Base-by-base conservation (phyloP, 2,888 invertebrate genomes). In the Tachina grossa region DNA sequence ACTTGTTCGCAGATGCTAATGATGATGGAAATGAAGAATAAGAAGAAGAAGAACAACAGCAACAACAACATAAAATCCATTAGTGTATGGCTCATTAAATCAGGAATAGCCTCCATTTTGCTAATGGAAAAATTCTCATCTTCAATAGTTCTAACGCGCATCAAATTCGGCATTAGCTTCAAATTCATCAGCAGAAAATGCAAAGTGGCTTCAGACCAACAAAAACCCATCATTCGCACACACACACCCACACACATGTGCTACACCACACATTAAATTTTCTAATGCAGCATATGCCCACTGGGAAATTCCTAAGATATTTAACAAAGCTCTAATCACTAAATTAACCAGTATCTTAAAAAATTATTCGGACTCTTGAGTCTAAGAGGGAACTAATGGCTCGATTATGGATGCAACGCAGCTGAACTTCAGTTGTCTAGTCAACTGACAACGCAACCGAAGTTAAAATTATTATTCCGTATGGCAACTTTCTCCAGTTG, bases 21-120 rank as follows among this genome's bases (percentile, higher is more conserved):
- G 66, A 53, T 59, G 43, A 47, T 72, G 66, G 0, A 31, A 69
- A 16, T 49, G 75, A 76, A 57, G 69, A 39, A 65, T 57, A 65
- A 72, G 45, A 66, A 61, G 65, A 76, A 53, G 31, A 66, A 53
- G 31, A 66, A 41, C 61, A 53, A 41, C 45, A 59, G 66, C 61
- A 59, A 57, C 51, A 77, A 57, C 85, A 81, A 57, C 79, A 88
- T 85, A 74, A 81, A 91, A 89, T 89, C 91, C 91, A 91, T 91
- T 91, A 91, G 91, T 88, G 88, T 88, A 89, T 87, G 91, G 89
- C 91, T 91, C 91, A 91, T 91, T 91, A 91, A 91, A 91, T 91
- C 90, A 89, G 88, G 89, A 91, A 90, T 91, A 91, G 91, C 89
- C 91, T 91, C 91, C 91, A 91, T 90, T 91, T 91, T 87, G 89